Percentiles rank a stretch among this genome's conserved stretches.
These are phyloP conservation scores for Gobio gobio DNA, from an alignment of 2,113 vertebrate genomes.

Conservation along the genomic window DNA sequence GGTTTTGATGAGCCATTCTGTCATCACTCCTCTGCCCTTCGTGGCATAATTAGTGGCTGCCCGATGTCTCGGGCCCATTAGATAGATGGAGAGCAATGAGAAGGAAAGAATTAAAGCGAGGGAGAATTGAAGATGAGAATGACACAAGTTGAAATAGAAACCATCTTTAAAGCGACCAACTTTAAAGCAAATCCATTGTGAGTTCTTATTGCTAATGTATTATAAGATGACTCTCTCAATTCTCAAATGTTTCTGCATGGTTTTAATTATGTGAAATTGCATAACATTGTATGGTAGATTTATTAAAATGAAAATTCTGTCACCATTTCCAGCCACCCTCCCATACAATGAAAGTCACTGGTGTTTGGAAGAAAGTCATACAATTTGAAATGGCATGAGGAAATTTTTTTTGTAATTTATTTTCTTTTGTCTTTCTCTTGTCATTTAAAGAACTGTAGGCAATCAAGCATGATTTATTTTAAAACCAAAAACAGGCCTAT, in stretches of 20 bases:
- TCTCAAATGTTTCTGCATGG: background rate
- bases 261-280: constrained; percentile 2
- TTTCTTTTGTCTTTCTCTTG: too few species aligned
- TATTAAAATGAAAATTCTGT: background rate
- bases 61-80: constrained; percentile 44
- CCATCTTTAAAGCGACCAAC: background rate
- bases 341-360: background rate
- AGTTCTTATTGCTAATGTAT: background rate
- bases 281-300: background rate
- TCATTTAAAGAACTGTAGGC: too few species aligned
- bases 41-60: constrained; percentile 52
- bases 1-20: constrained; percentile 56
- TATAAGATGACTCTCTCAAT: background rate
- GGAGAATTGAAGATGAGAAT: background rate
- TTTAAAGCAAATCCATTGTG: constrained; percentile 4
- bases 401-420: too few species aligned
- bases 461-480: too few species aligned
- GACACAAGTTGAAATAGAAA: constrained; percentile 11
- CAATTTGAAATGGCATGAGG: too few species aligned
- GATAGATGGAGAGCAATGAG: constrained; percentile 55
- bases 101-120: constrained; percentile 34
- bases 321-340: too few species aligned
- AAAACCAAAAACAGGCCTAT: too few species aligned
- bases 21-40: constrained; percentile 42
- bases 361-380: too few species aligned